Evolutionary conservation across 2,113 vertebrate species (phyloP), one percentile per base, ranked within the genome.

Genomic region (Jacana jacana): DNA sequence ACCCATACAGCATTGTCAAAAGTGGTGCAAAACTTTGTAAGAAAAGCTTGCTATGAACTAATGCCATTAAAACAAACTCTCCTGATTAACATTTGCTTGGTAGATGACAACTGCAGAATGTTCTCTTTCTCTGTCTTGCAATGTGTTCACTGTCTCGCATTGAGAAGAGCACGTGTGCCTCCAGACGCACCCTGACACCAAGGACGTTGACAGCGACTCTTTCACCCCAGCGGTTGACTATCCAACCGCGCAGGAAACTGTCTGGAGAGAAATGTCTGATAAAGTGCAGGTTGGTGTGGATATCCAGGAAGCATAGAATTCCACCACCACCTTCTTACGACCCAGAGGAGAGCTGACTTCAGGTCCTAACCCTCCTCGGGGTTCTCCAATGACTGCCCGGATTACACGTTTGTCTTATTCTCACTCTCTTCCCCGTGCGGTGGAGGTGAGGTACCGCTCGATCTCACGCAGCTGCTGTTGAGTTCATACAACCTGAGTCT

Each of bases 361-460:
- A 61, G 70, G 40, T 66, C 40, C 64, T 57, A 55, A 19, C 27
- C 42, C n/a, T 31, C 68, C 16, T 10, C 1, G 0, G 10, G 13
- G 22, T 69, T 64, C 72, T 75, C 46, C 40, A 35, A 23, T 8
- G 31, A 78, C 44, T 51, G 20, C 23, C 66, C 39, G 63, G 22
- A 82, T 60, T 11, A 28, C 7, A 68, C 0, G 0, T 17, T 37
- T 49, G 28, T 72, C 35, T 68, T 61, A 44, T 15, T 75, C 64
- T n/a, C 54, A 37, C 64, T 42, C 19, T 81, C 39, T 58, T 86
- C 37, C 33, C 40, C 16, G 10, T 17, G n/a, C 37, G 75, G 25
- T 13, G 20, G 51, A 76, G 48, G 23, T 18, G 22, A 0, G 0
- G 9, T 10, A 13, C 16, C 27, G 46, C 46, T 39, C 89, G 60